phyloP scores from a whole-genome alignment of 2,113 vertebrate genomes.

The Sinosuthora webbiana region DNA sequence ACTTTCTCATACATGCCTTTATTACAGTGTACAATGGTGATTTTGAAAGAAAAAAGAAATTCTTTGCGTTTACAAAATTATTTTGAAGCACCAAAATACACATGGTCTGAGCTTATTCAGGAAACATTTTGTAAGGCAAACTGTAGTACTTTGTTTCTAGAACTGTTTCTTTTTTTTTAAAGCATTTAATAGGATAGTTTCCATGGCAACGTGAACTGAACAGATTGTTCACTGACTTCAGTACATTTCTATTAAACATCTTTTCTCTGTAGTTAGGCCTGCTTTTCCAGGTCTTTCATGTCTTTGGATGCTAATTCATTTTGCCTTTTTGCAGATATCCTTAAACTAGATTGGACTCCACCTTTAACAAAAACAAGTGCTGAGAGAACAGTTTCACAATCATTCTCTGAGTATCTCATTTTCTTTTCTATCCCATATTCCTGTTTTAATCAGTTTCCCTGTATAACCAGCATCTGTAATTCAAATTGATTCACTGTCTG shows the following conservation, averaged over 20 bases:
- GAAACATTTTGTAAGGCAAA: conserved; percentile 39
- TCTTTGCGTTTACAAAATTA: neutral
- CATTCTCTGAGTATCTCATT: neutral
- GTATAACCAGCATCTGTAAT: neutral
- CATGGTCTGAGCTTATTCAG: conserved; percentile 10
- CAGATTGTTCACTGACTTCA: conserved; percentile 68
- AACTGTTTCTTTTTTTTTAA: conserved; percentile 20
- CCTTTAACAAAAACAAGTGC: neutral
- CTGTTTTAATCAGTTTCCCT: neutral
- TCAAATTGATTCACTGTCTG: neutral
- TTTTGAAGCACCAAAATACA: neutral
- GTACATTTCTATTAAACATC: conserved; percentile 62
- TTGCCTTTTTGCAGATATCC: neutral
- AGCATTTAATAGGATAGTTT: conserved; percentile 68
- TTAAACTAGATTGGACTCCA: neutral
- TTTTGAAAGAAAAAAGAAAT: neutral
- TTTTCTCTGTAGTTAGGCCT: conserved; percentile 45
- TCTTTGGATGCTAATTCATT: neutral
- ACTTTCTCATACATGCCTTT: neutral
- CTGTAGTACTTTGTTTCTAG: conserved; percentile 59
- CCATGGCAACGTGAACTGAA: conserved; percentile 69
- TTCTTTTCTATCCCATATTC: neutral
- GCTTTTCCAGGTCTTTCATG: conserved; percentile 4
- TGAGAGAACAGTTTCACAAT: neutral
- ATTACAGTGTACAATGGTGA: neutral